Conservation (phyloP, 37 sponge, comb jelly and placozoan species). For the Diacarnus erythraeanus region DNA sequence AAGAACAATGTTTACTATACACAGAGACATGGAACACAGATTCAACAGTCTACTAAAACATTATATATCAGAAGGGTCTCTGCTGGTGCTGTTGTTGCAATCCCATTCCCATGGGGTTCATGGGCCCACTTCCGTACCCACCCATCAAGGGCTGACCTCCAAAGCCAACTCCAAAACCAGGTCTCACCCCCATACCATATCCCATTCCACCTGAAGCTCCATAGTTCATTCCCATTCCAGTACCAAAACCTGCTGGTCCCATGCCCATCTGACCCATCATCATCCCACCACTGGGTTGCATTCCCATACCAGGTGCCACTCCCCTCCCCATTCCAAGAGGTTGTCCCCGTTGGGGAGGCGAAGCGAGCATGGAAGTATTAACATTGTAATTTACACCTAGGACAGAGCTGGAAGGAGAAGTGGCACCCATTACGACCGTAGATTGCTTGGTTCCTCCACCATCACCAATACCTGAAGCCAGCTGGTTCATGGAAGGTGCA, state of each 20-base stretch:
- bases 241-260: slow-evolving; percentile 11
- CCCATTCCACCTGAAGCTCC: slow-evolving; percentile 18
- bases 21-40: too few relatives aligned
- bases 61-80: slow-evolving; percentile 23
- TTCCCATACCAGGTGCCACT: slow-evolving; percentile 42
- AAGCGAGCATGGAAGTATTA: slow-evolving; percentile 2
- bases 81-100: slow-evolving; percentile 18
- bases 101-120: slow-evolving; percentile 12
- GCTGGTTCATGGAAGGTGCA: slow-evolving; percentile 72
- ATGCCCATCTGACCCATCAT: slow-evolving; percentile 39
- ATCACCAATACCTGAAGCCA: slow-evolving; percentile 1
- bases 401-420: background rate
- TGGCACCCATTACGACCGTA: background rate
- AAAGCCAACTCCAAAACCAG: background rate
- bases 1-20: background rate
- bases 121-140: background rate
- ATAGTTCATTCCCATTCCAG: slow-evolving; percentile 66
- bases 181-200: slow-evolving; percentile 18
- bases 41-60: background rate
- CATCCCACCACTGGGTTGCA: slow-evolving; percentile 3
- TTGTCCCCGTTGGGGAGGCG: slow-evolving; percentile 1
- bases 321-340: slow-evolving; percentile 2
- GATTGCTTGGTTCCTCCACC: background rate
- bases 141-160: background rate
- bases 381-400: slow-evolving; percentile 43